Evolutionary conservation across 2,113 vertebrate genomes (phyloP), one percentile per base, ranked within the genome.

Genomic region (Brachionichthys hirsutus): DNA sequence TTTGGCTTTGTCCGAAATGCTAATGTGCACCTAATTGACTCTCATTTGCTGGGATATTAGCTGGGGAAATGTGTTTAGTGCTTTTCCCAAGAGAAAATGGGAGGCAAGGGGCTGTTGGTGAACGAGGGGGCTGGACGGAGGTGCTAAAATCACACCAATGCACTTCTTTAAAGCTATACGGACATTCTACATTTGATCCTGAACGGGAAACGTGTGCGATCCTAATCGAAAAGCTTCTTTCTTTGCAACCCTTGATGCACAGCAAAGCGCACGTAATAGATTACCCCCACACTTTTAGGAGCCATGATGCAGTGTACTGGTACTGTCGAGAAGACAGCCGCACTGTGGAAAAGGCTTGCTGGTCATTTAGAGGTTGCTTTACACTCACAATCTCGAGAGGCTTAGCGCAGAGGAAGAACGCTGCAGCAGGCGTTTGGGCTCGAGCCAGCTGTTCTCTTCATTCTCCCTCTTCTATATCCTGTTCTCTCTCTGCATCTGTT

Each of bases 1-100:
- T 89, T 68, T 80, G 74, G 58, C 43, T 17, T 84, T 76, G 73
- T 70, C 51, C 66, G 76, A 81, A 88, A 89, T 87, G 84, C 85
- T 85, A 87, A 86, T 69, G 67, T 83, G 75, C 85, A 85, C 73
- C 75, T 82, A 87, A 89, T 90, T 90, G 88, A 87, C 77, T 88
- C 81, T 85, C 77, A 86, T 88, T 89, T 86, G 85, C 75, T 73
- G 77, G 62, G 80, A 88, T 87, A 89, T 88, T 84, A 88, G 63
- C 77, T 77, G 73, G 67, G 67, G 75, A 87, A 87, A 89, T 87
- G 67, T 80, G 81, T 86, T 89, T 86, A 83, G 73, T 77, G 79
- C 53, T 62, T 76, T 62, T 76, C 77, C 62, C 76, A 13, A 2
- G 77, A 85, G 70, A 48, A 58, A 78, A 71, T 9, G 30, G 43